A percentile compares a stretch with the other conserved stretches of the same genome.
Conservation (phyloP, 2,888 invertebrate genomes). For the Napeogenes inachia region DNA sequence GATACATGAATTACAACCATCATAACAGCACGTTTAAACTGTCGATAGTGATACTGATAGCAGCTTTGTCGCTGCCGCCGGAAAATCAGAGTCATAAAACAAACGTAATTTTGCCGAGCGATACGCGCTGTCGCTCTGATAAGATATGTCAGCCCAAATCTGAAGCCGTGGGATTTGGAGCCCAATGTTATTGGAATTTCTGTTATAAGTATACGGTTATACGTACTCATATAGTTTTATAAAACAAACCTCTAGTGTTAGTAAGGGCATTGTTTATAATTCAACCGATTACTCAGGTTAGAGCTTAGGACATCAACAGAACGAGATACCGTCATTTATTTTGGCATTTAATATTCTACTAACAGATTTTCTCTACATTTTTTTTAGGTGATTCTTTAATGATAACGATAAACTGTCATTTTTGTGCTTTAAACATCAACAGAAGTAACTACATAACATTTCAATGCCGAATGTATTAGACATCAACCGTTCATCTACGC, state of each 20-base stretch:
- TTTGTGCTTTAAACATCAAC: too few species aligned
- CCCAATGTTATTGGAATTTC: conserved; percentile 60
- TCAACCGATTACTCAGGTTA: neutral
- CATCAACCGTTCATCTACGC: too few species aligned
- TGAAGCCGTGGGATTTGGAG: conserved; percentile 70
- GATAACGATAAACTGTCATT: too few species aligned
- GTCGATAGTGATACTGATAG: conserved; percentile 52
- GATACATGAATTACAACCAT: conserved; percentile 75
- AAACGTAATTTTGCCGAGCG: conserved; percentile 70
- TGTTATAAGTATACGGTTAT: conserved; percentile 17
- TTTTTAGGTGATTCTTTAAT: too few species aligned
- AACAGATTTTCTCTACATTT: too few species aligned
- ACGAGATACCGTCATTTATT: too few species aligned
- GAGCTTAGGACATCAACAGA: too few species aligned
- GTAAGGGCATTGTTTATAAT: conserved; percentile 11
- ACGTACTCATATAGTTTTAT: conserved; percentile 30
- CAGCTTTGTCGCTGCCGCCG: conserved; percentile 68
- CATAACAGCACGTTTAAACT: conserved; percentile 70
- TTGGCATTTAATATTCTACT: too few species aligned
- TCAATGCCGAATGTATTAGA: too few species aligned
- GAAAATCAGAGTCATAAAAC: conserved; percentile 76
- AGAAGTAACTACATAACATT: too few species aligned
- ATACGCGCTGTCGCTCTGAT: conserved; percentile 61
- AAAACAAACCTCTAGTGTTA: conserved; percentile 19
- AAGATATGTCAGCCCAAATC: conserved; percentile 72